These are phyloP conservation scores for Ryuthela nishihirai DNA, from an alignment of 2,888 invertebrate genomes.

Conservation along the genomic window DNA sequence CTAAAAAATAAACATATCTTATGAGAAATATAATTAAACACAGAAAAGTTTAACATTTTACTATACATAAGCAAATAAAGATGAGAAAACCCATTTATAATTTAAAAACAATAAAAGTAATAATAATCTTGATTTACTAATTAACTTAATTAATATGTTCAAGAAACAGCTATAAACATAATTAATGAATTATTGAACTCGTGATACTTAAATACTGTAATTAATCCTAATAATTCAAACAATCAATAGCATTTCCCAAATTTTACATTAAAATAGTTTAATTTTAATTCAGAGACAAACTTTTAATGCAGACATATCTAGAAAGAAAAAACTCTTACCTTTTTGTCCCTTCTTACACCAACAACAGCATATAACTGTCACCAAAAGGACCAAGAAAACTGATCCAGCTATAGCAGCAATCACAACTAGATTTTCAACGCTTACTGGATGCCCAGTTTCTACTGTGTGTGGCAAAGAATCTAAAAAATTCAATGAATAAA, in stretches of 20 bases:
- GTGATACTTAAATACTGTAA: no score
- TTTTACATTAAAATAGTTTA: no score
- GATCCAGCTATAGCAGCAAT: slow-evolving; percentile 19
- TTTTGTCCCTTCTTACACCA: slow-evolving; percentile 24
- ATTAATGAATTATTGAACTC: no score
- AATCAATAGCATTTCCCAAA: no score
- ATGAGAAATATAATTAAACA: no score
- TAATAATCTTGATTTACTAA: neutral
- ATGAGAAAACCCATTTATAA: no score
- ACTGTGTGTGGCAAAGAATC: slow-evolving; percentile 21
- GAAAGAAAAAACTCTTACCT: slow-evolving; percentile 7
- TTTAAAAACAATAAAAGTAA: neutral
- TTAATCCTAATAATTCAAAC: no score
- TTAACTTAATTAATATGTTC: neutral
- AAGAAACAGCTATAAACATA: no score
- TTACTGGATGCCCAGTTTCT: slow-evolving; percentile 20
- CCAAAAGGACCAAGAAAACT: slow-evolving; percentile 9
- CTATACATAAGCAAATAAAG: no score
- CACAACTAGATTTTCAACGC: slow-evolving; percentile 23
- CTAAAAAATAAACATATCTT: slow-evolving; percentile 9
- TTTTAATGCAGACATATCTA: neutral
- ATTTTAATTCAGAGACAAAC: no score
- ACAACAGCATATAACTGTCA: slow-evolving; percentile 14
- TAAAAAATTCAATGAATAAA: neutral
- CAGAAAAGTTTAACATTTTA: no score